These are phyloP conservation scores for Andrena dorsata DNA, from an alignment of 2,888 invertebrate species.

Conservation along the genomic window DNA sequence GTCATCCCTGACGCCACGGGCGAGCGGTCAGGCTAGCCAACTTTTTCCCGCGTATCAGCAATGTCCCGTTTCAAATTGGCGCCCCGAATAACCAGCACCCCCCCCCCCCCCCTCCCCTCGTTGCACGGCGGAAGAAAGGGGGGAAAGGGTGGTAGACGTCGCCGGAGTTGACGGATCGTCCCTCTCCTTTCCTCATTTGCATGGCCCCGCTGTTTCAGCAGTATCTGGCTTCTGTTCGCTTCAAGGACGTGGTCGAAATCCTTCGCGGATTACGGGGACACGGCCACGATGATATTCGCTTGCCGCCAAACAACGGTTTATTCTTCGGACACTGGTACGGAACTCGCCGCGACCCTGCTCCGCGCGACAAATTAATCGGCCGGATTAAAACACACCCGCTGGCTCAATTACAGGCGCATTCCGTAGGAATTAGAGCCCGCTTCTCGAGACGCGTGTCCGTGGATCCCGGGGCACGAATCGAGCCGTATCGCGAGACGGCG, in stretches of 20 bases:
- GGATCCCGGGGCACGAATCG: constrained; percentile 19
- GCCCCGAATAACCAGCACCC: not conserved
- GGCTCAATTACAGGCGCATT: constrained; percentile 36
- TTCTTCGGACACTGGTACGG: constrained; percentile 19
- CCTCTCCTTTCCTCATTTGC: constrained; percentile 45
- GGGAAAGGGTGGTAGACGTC: not conserved
- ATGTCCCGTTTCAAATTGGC: constrained; percentile 41
- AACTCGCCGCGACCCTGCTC: constrained; percentile 13
- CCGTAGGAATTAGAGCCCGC: not conserved
- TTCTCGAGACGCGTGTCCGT: not conserved
- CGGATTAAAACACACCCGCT: constrained; percentile 34
- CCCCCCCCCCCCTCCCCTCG: too few species aligned
- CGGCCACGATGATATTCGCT: constrained; percentile 27
- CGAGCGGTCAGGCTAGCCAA: not conserved
- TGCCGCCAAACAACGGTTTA: constrained; percentile 35
- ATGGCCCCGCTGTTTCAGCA: constrained; percentile 58
- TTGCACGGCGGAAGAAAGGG: constrained; percentile 17
- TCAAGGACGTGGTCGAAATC: constrained; percentile 53
- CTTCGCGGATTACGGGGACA: constrained; percentile 44
- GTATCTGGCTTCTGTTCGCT: constrained; percentile 42
- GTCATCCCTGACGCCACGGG: constrained; percentile 5
- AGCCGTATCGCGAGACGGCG: not conserved
- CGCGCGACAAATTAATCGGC: constrained; percentile 34
- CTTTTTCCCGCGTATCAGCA: constrained; percentile 33
- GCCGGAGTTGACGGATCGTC: constrained; percentile 41